Conservation (phyloP, 2,797 vertebrate genomes). For the Apodemus agrarius region DNA sequence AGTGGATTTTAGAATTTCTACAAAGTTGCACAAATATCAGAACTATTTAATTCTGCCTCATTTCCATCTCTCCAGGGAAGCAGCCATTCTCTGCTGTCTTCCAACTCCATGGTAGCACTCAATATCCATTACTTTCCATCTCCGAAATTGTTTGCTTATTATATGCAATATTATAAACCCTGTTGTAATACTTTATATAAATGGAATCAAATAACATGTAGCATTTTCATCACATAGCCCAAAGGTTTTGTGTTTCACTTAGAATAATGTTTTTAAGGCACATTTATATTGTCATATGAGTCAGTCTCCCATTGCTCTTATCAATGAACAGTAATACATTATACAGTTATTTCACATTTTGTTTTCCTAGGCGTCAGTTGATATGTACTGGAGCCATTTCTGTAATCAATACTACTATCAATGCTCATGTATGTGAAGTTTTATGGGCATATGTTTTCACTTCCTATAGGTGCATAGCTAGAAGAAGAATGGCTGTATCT, state of each 20-base stretch:
- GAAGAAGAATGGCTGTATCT: not conserved
- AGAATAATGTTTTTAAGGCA: not conserved
- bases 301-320: not conserved
- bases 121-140: not conserved
- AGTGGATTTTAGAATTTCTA: not conserved
- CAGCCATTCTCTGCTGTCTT: not conserved
- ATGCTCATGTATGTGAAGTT: not conserved
- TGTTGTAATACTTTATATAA: not conserved
- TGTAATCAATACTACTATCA: not conserved
- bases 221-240: not conserved
- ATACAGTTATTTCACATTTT: not conserved
- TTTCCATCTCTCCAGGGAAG: not conserved
- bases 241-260: not conserved
- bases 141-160: not conserved
- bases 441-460: not conserved
- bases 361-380: not conserved
- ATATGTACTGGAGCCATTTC: not conserved
- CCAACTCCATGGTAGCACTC: not conserved
- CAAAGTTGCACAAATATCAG: not conserved
- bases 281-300: not conserved
- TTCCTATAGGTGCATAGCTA: not conserved
- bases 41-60: not conserved
- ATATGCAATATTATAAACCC: not conserved
- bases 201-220: not conserved
- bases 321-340: not conserved